Conservation (phyloP, 2,113 vertebrate genomes). For the Amphiprion ocellaris region DNA sequence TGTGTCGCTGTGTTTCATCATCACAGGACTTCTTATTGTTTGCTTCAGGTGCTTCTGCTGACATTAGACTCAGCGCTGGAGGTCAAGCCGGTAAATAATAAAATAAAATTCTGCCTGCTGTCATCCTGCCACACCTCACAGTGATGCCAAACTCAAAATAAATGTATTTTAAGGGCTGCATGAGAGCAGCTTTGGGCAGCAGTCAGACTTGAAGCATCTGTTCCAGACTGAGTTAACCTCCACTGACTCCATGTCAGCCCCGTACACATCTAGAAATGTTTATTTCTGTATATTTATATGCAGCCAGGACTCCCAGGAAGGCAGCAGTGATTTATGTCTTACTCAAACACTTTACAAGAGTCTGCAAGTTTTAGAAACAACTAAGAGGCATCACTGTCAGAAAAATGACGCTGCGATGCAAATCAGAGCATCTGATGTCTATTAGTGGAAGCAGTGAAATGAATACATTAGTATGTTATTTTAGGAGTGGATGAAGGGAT, state of each 20-base stretch:
- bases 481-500: neutral
- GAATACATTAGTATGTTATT: neutral
- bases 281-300: too few species aligned
- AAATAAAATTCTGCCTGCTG: neutral
- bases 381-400: too few species aligned
- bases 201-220: neutral
- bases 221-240: neutral
- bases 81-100: constrained; percentile 32
- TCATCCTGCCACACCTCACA: neutral
- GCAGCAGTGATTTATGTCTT: neutral
- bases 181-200: too few species aligned
- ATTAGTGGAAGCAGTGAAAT: neutral
- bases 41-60: constrained; percentile 29
- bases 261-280: too few species aligned
- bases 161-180: too few species aligned
- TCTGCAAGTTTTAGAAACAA: too few species aligned
- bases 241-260: too few species aligned
- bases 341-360: neutral
- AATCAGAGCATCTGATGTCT: neutral
- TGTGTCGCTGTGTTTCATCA: constrained; percentile 63
- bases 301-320: neutral
- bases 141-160: neutral
- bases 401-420: neutral
- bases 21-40: neutral
- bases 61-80: constrained; percentile 38